phyloP scores from a whole-genome alignment of 2,888 invertebrate species.

The Cryptocheilus praepositus region DNA sequence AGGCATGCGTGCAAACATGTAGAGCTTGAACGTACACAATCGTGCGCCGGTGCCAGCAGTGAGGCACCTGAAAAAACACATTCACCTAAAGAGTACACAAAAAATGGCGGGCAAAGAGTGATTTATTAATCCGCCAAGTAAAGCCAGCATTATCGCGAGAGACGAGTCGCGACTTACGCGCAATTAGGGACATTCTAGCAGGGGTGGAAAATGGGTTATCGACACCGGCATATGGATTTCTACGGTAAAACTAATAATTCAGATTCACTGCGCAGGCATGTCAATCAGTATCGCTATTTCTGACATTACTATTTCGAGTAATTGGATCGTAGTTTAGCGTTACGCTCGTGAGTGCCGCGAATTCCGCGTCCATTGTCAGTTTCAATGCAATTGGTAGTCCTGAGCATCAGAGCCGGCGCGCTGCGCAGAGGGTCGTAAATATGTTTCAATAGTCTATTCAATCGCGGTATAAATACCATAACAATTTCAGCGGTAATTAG shows the following conservation, averaged over 20 bases:
- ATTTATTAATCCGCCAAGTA: constrained; percentile 24
- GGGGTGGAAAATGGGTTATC: constrained; percentile 14
- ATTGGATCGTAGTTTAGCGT: constrained; percentile 49
- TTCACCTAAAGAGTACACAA: background rate
- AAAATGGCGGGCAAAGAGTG: background rate
- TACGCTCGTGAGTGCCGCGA: constrained; percentile 32
- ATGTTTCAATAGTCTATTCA: too few species aligned
- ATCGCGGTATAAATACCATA: too few species aligned
- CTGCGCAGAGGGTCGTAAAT: too few species aligned
- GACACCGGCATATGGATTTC: constrained; percentile 12
- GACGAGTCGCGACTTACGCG: background rate
- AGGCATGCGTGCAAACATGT: background rate
- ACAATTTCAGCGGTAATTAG: too few species aligned
- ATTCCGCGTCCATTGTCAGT: constrained; percentile 31
- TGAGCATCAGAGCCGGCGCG: too few species aligned
- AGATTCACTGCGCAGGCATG: constrained; percentile 37
- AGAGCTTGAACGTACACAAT: too few species aligned
- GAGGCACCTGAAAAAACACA: too few species aligned
- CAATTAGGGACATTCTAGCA: background rate
- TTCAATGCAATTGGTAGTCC: background rate
- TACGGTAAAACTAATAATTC: constrained; percentile 38
- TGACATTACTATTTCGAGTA: constrained; percentile 49
- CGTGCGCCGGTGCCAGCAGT: too few species aligned
- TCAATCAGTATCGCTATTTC: constrained; percentile 46
- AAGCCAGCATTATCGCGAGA: background rate